Evolutionary conservation across 64 coral and sea anemone species (phyloP).

Genomic region (Actinia equina): DNA sequence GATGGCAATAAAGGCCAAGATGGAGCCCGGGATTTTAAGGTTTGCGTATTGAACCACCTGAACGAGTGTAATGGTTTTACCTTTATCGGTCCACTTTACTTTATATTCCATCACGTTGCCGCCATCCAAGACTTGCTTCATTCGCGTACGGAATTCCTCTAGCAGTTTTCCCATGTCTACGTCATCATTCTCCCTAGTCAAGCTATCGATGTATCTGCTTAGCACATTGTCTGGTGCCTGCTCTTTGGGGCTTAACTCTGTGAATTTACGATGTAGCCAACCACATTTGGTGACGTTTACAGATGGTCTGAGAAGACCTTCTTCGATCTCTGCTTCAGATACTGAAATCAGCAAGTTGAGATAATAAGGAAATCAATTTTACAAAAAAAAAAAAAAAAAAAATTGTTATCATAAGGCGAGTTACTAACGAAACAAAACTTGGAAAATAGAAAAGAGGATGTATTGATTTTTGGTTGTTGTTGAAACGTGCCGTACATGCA

Average conservation of each 20-base stretch:
- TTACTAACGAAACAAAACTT: too few relatives aligned
- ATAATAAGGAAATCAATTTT: slow-evolving; percentile 32
- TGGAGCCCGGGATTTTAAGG: too few relatives aligned
- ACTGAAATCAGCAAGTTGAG: slow-evolving; percentile 61
- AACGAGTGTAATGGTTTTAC: not conserved
- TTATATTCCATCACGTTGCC: slow-evolving; percentile 38
- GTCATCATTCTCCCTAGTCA: not conserved
- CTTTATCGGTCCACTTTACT: slow-evolving; percentile 28
- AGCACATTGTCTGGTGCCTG: slow-evolving; percentile 8
- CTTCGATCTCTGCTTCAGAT: slow-evolving; percentile 66
- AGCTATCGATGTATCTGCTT: slow-evolving; percentile 53
- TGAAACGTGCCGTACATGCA: too few relatives aligned
- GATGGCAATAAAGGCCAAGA: too few relatives aligned
- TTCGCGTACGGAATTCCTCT: slow-evolving; percentile 27
- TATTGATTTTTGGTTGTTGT: too few relatives aligned
- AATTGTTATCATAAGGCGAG: not conserved
- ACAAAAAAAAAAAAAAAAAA: not conserved
- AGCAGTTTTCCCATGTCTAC: slow-evolving; percentile 21
- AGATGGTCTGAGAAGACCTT: slow-evolving; percentile 42
- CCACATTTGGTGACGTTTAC: slow-evolving; percentile 46
- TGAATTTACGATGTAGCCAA: slow-evolving; percentile 73
- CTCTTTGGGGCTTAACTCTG: slow-evolving; percentile 9
- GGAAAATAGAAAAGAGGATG: too few relatives aligned
- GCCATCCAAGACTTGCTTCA: slow-evolving; percentile 13
- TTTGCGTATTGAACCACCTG: too few relatives aligned